Evolutionary conservation across 1,140 invertebrate species (phyloP).

Genomic region (Saccostrea glomerata): DNA sequence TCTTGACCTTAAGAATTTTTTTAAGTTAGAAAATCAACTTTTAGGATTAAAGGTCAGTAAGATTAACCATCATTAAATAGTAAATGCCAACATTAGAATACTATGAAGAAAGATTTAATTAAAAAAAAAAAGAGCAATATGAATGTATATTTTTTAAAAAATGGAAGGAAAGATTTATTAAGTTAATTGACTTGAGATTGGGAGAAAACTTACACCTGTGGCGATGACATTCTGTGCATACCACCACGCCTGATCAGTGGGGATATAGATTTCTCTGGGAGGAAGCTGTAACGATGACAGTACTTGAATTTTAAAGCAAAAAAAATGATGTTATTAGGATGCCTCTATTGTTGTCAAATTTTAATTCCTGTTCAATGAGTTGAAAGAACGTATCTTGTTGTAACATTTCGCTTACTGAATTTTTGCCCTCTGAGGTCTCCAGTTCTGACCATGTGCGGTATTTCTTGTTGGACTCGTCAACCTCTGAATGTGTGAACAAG

Average conservation of each 20-base stretch:
- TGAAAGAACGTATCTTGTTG: no score
- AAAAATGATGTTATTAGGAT: background rate
- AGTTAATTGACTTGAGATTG: background rate
- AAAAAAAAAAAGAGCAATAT: no score
- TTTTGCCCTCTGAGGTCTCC: background rate
- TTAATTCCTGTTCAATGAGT: background rate
- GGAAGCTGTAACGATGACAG: background rate
- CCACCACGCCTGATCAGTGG: background rate
- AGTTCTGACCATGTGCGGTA: conserved; percentile 3
- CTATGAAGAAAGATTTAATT: no score
- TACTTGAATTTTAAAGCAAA: no score
- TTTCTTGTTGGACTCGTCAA: background rate
- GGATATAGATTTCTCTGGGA: background rate
- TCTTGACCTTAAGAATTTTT: no score
- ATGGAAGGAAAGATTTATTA: no score
- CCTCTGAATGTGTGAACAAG: background rate
- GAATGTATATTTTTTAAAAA: no score
- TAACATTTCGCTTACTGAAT: background rate
- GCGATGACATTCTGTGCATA: conserved; percentile 3
- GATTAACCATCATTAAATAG: no score
- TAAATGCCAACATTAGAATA: no score
- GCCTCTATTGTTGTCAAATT: no score
- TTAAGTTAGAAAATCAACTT: no score
- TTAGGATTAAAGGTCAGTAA: no score
- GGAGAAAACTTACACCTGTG: background rate